These are phyloP conservation scores for Actinia tenebrosa DNA, from an alignment of 64 coral and sea anemone genomes.

Conservation along the genomic window DNA sequence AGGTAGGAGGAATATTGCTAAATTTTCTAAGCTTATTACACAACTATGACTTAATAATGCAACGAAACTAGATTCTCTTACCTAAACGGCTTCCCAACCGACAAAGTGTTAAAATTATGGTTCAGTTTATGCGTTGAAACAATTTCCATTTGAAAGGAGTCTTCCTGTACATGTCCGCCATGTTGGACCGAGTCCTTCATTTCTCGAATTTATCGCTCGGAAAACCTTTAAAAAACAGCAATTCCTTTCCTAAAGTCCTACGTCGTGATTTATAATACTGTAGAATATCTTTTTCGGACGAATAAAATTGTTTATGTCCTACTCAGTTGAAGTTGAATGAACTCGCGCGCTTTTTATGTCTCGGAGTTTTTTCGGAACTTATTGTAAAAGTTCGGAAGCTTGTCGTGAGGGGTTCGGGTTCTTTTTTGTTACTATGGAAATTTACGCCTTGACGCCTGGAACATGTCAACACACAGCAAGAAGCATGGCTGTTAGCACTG, in stretches of 20 bases:
- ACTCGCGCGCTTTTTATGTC: neutral
- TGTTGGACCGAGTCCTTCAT: constrained; percentile 1
- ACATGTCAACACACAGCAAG: constrained; percentile 1
- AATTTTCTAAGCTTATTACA: too few species aligned
- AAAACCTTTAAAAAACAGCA: neutral
- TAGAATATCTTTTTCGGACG: neutral
- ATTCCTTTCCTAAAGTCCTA: neutral
- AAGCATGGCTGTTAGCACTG: constrained; percentile 18
- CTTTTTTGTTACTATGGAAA: constrained; percentile 19
- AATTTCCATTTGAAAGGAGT: constrained; percentile 10
- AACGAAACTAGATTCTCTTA: neutral
- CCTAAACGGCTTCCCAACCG: constrained; percentile 59
- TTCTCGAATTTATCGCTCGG: neutral
- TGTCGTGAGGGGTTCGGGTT: neutral
- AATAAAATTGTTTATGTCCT: too few species aligned
- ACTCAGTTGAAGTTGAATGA: too few species aligned
- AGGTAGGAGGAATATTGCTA: too few species aligned
- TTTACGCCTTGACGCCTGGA: constrained; percentile 14
- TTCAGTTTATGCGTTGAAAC: constrained; percentile 19
- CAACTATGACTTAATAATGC: too few species aligned
- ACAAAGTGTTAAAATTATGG: constrained; percentile 33
- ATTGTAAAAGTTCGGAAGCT: neutral
- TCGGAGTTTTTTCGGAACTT: neutral
- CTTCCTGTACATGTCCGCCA: neutral
- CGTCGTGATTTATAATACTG: neutral